These are phyloP conservation scores for Nesogale talazaci DNA, from an alignment of 2,113 vertebrate species.

Conservation along the genomic window DNA sequence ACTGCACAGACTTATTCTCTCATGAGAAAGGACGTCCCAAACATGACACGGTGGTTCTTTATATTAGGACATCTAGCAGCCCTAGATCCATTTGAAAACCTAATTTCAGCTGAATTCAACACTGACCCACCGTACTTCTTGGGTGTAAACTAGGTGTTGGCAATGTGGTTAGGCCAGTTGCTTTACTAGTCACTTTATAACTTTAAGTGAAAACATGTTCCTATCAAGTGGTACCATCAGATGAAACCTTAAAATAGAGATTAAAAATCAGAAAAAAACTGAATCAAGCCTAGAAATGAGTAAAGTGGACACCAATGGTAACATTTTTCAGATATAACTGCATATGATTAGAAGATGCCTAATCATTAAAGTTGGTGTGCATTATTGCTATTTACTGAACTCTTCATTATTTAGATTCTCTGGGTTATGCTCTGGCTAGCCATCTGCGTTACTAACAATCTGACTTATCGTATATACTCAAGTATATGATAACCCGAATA, in stretches of 20 bases:
- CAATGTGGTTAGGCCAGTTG: neutral
- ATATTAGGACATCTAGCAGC: neutral
- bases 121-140: neutral
- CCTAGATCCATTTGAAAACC: constrained; percentile 58
- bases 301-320: neutral
- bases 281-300: constrained; percentile 2
- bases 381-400: neutral
- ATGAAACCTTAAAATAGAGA: neutral
- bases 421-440: no score
- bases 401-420: neutral
- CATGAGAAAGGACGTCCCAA: constrained; percentile 51
- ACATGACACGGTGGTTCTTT: constrained; percentile 66
- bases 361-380: neutral
- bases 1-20: constrained; percentile 18
- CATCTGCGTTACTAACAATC: neutral
- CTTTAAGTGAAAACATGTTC: neutral
- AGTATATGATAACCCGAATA: no score
- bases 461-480: no score
- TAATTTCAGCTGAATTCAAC: constrained; percentile 39
- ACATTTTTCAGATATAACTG: neutral
- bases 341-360: neutral
- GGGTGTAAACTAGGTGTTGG: no score
- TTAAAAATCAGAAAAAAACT: neutral
- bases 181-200: neutral
- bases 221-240: neutral